Base-by-base conservation (phyloP, 2,113 vertebrate species). In the Ibidorhyncha struthersii region DNA sequence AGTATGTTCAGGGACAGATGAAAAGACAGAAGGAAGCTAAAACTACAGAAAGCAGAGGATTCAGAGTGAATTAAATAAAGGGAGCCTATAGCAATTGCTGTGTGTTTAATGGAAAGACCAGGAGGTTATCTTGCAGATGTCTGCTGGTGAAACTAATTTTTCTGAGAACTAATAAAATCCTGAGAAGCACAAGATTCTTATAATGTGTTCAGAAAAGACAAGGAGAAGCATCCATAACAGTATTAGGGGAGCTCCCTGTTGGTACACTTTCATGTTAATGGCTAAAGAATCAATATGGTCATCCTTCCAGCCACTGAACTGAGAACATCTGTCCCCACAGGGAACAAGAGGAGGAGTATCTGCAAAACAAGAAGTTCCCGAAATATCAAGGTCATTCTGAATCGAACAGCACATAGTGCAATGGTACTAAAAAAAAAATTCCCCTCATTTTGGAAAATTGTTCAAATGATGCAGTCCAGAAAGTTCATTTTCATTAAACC, bases 21-120 rank as follows among this genome's bases (percentile, higher is more conserved):
- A 96, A 90, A 92, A 91, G 71, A 93, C 69, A 96, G 61, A 92
- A 92, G 82, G 76, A 93, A 87, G 83, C 14, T 84, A 67, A 70
- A 85, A 83, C 66, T 81, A 82, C 47, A 86, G 78, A 94, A 95
- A 86, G 59, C 78, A 90, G 78, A 82, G 36, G n/a, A 95, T 67
- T 94, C 72, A 49, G 20, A 86, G 14, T 50, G 50, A 91, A 89
- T 89, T 87, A 94, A 96, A 95, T 76, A 86, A 81, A 94, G 80
- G 67, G 66, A 84, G 69, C 40, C 82, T 89, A 49, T 53, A 91
- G 70, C 69, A 94, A 86, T 52, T 86, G 41, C 80, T 94, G 17
- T 40, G 8, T 78, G n/a, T 61, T 89, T 77, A 95, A 89, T 41
- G 45, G 83, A 83, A 82, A 72, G 78, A 95, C 45, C 32, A 87